Conservation (phyloP, 2,888 invertebrate genomes). For the Apeira syringaria region DNA sequence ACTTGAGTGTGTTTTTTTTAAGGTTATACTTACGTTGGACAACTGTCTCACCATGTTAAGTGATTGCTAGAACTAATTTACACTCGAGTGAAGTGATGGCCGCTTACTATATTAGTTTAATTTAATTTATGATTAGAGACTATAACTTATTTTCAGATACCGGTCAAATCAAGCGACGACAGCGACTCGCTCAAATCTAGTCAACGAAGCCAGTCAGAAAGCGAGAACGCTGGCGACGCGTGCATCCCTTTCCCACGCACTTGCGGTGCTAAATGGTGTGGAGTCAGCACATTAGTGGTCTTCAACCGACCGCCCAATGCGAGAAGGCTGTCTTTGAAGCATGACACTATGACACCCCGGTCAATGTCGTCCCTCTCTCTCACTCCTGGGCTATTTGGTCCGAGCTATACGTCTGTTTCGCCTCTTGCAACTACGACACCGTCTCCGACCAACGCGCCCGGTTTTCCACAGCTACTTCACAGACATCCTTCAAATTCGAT, state of each 20-base stretch:
- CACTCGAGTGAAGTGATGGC: too few species aligned
- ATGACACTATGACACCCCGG: constrained; percentile 90
- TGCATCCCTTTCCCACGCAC: constrained; percentile 97
- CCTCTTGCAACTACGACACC: constrained; percentile 79
- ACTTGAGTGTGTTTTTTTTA: too few species aligned
- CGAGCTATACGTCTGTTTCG: constrained; percentile 68
- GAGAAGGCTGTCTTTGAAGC: constrained; percentile 86
- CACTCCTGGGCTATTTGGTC: constrained; percentile 61
- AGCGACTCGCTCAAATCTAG: constrained; percentile 74
- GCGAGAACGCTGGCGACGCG: constrained; percentile 85
- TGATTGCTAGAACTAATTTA: too few species aligned
- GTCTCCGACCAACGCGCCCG: constrained; percentile 74
- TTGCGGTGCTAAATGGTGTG: constrained; percentile 96
- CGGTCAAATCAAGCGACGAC: constrained; percentile 82
- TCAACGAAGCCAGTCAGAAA: constrained; percentile 75
- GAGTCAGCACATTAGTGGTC: constrained; percentile 92
- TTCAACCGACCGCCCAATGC: constrained; percentile 91
- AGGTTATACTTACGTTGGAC: too few species aligned
- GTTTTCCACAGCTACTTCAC: constrained; percentile 76
- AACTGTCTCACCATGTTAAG: too few species aligned
- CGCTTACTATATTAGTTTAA: too few species aligned
- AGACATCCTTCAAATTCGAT: constrained; percentile 85
- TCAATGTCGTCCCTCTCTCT: constrained; percentile 75
- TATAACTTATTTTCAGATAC: constrained; percentile 58
- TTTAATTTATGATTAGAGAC: too few species aligned